phyloP scores from a whole-genome alignment of 2,888 invertebrate species.

The Plebejus anna region DNA sequence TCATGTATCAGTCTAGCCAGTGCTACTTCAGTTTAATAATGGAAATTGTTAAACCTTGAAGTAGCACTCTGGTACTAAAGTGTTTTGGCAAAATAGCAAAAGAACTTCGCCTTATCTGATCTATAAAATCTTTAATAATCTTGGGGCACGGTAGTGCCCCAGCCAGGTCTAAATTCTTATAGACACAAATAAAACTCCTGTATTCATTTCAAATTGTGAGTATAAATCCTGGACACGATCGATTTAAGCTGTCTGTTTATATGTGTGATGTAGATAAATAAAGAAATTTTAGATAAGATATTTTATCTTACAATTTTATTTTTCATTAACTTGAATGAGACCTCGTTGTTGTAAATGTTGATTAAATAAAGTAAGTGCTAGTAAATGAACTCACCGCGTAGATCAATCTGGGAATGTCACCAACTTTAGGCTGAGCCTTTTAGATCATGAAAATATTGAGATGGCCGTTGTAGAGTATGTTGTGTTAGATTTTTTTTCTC shows the following conservation, averaged over 20 bases:
- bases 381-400: background rate
- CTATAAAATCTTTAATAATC: no score
- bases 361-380: conserved; percentile 32
- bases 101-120: background rate
- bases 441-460: background rate
- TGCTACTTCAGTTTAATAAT: conserved; percentile 43
- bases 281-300: conserved; percentile 54
- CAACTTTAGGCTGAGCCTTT: background rate
- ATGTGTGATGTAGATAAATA: conserved; percentile 57
- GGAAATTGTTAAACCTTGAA: background rate
- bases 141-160: no score
- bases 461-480: background rate
- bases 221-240: conserved; percentile 59
- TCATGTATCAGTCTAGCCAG: background rate
- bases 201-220: conserved; percentile 40
- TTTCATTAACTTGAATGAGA: conserved; percentile 61
- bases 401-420: background rate
- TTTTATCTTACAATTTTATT: conserved; percentile 68
- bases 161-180: background rate
- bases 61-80: background rate
- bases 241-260: conserved; percentile 55
- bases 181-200: background rate
- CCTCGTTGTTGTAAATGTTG: conserved; percentile 53
- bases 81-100: background rate
- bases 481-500: no score